phyloP scores from a whole-genome alignment of 1,140 invertebrate species.

The Chrysomallon squamiferum region DNA sequence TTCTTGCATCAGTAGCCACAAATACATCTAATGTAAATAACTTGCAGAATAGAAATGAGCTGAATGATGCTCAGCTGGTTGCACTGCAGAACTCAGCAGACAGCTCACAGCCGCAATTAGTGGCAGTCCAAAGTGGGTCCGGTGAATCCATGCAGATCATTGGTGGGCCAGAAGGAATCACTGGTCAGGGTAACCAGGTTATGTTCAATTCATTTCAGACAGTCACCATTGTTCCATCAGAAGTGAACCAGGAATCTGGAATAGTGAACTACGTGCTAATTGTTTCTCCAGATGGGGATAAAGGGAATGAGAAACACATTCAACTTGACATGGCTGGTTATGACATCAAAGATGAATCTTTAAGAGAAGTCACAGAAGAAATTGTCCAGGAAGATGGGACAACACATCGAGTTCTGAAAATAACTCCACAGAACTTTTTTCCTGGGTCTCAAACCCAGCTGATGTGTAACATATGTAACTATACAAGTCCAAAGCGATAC shows the following conservation, averaged over 20 bases:
- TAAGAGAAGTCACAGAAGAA: conserved; percentile 67
- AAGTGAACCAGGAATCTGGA: conserved; percentile 72
- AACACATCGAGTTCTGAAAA: conserved; percentile 65
- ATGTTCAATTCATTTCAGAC: conserved; percentile 72
- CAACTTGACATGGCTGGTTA: conserved; percentile 67
- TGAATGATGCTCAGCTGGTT: conserved; percentile 45
- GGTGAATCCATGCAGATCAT: conserved; percentile 19
- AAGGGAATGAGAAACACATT: conserved; percentile 53
- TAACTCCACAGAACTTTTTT: conserved; percentile 74
- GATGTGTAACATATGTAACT: conserved; percentile 90
- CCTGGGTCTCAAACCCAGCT: conserved; percentile 72
- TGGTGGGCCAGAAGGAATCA: conserved; percentile 23
- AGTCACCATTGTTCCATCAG: conserved; percentile 85
- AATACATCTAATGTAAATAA: conserved; percentile 31
- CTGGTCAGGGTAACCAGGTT: conserved; percentile 9
- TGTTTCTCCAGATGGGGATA: conserved; percentile 71
- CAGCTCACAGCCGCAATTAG: conserved; percentile 41
- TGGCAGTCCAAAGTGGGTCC: conserved; percentile 46
- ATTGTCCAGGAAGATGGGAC: conserved; percentile 71
- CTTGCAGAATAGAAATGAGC: conserved; percentile 12
- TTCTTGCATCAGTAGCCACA: conserved; percentile 35
- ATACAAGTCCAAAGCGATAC: conserved; percentile 88
- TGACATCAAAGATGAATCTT: conserved; percentile 63
- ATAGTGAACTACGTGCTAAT: conserved; percentile 90
- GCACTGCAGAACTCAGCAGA: conserved; percentile 43